A percentile compares a stretch with the other conserved stretches of the same genome.
phyloP scores from a whole-genome alignment of 2,797 vertebrate genomes.

The Siniperca undulata region DNA sequence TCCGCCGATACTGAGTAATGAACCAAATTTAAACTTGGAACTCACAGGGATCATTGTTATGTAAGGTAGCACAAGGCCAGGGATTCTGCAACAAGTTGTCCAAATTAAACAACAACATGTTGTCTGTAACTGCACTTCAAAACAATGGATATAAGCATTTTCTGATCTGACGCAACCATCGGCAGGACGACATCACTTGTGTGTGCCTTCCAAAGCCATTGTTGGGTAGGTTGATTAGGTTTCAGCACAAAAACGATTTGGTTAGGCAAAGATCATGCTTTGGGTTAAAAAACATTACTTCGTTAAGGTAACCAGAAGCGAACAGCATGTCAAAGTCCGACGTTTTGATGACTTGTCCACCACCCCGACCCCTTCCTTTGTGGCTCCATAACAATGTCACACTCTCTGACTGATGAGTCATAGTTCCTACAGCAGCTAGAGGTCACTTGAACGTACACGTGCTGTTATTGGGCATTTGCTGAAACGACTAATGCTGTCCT shows the following conservation, averaged over 20 bases:
- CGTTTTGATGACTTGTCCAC: neutral
- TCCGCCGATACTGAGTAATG: neutral
- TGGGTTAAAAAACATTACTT: neutral
- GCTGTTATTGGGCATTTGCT: neutral
- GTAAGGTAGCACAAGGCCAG: neutral
- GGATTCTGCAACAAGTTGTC: neutral
- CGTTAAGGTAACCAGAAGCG: neutral
- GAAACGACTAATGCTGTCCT: constrained; percentile 11
- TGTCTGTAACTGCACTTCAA: neutral
- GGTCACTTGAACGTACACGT: neutral
- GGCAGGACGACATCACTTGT: neutral
- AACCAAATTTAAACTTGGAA: constrained; percentile 1
- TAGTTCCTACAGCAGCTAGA: constrained; percentile 9
- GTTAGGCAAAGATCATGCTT: neutral
- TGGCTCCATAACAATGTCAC: neutral
- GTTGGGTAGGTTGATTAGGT: neutral
- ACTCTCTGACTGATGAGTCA: constrained; percentile 18
- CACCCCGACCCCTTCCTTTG: neutral
- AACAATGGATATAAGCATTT: neutral
- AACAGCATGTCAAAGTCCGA: neutral
- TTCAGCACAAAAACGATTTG: neutral
- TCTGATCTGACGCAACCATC: neutral
- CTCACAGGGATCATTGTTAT: constrained; percentile 7
- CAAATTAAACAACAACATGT: neutral
- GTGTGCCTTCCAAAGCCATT: neutral